phyloP scores from a whole-genome alignment of 2,113 vertebrate species.

The Bettongia penicillata region DNA sequence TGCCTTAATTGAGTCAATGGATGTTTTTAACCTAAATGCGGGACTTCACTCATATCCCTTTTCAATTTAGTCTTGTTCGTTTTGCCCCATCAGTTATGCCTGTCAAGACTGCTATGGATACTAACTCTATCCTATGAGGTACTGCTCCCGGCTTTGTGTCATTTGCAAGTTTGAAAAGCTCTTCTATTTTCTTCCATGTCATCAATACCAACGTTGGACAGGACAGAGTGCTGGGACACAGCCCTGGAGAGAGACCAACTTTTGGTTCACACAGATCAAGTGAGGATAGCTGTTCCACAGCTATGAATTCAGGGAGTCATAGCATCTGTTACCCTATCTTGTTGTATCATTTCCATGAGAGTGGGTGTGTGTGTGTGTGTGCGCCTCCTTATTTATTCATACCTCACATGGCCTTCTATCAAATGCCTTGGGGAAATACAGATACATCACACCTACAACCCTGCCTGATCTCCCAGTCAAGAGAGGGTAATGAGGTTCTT shows the following conservation, averaged over 20 bases:
- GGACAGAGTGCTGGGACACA: neutral
- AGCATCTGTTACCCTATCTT: neutral
- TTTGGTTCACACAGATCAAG: neutral
- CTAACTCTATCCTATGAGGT: neutral
- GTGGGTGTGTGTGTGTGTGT: neutral
- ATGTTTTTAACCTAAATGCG: neutral
- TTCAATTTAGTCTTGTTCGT: neutral
- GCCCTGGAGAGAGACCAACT: neutral
- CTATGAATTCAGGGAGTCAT: neutral
- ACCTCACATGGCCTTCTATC: neutral
- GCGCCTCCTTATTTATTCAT: neutral
- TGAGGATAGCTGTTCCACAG: neutral
- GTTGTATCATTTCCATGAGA: neutral
- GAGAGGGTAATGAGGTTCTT: neutral
- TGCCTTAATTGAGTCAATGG: neutral
- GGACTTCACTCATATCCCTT: neutral
- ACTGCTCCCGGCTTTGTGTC: neutral
- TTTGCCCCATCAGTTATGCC: neutral
- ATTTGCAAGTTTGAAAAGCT: neutral
- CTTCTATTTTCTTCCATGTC: neutral
- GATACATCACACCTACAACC: neutral
- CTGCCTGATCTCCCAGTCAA: neutral
- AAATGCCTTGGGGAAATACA: neutral
- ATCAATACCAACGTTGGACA: neutral
- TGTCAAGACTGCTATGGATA: neutral